phyloP scores from a whole-genome alignment of 2,888 invertebrate species.

The Cylindroiulus punctatus region DNA sequence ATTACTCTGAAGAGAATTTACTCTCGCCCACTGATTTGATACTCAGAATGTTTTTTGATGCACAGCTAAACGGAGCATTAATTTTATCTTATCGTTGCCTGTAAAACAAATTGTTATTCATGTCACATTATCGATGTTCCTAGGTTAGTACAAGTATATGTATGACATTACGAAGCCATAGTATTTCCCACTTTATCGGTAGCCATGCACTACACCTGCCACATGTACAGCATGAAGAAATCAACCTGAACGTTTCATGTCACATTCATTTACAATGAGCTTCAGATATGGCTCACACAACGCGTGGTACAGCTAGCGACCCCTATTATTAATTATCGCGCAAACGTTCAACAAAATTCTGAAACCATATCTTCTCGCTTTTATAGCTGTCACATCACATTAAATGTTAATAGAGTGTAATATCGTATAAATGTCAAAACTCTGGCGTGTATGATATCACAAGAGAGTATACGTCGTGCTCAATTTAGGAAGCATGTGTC shows the following conservation, averaged over 20 bases:
- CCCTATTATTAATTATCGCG: not conserved
- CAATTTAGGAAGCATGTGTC: constrained; percentile 9
- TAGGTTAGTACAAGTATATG: not conserved
- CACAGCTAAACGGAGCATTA: not conserved
- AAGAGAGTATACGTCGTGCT: constrained; percentile 21
- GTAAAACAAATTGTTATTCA: not conserved
- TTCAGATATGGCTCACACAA: not conserved
- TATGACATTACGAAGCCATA: not conserved
- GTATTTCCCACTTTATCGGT: not conserved
- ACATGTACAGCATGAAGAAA: not conserved
- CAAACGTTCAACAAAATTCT: constrained; percentile 33
- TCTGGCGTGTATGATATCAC: constrained; percentile 28
- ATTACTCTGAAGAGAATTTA: not conserved
- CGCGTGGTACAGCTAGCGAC: not conserved
- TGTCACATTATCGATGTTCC: not conserved
- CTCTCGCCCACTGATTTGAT: not conserved
- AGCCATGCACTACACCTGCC: not conserved
- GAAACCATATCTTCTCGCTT: not conserved
- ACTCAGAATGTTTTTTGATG: not conserved
- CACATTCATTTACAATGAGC: not conserved
- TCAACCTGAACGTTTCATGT: not conserved
- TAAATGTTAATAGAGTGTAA: not conserved
- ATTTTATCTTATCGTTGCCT: not conserved
- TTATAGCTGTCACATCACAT: constrained; percentile 16
- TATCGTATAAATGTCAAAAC: constrained; percentile 27